A percentile compares a stretch with the other conserved stretches of the same genome.
Conservation (phyloP, 2,888 invertebrate species). For the Xestia xanthographa region DNA sequence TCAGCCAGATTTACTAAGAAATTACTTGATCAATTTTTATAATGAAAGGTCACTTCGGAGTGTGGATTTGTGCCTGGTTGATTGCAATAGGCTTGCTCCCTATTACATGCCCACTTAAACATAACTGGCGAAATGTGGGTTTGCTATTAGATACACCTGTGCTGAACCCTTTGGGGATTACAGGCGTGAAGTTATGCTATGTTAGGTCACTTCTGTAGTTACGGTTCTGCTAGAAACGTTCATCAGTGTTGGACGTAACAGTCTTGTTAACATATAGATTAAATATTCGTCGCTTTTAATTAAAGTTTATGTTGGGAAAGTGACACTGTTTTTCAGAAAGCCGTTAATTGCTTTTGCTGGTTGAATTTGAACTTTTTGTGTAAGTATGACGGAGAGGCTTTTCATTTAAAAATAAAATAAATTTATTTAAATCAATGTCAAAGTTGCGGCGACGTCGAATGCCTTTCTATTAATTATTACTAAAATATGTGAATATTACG, state of each 20-base stretch:
- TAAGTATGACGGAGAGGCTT: neutral
- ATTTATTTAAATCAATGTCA: neutral
- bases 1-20: too few species aligned
- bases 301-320: slow-evolving; percentile 13
- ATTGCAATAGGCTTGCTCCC: too few species aligned
- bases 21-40: too few species aligned
- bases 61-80: too few species aligned
- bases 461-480: neutral
- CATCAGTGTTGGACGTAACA: neutral
- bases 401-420: neutral
- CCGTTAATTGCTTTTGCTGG: slow-evolving; percentile 49
- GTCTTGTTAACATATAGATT: slow-evolving; percentile 30
- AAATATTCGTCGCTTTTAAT: slow-evolving; percentile 16
- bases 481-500: neutral
- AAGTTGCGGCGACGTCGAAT: neutral
- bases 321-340: slow-evolving; percentile 11
- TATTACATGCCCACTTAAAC: too few species aligned
- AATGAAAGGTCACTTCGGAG: too few species aligned
- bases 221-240: neutral
- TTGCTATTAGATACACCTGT: too few species aligned
- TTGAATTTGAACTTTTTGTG: slow-evolving; percentile 2
- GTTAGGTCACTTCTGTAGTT: neutral
- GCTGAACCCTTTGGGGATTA: too few species aligned
- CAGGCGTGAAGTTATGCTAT: too few species aligned
- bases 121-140: too few species aligned